Evolutionary conservation across 2,888 invertebrate genomes (phyloP), one percentile per base, ranked within the genome.

Genomic region (Pristionchus exspectatus): DNA sequence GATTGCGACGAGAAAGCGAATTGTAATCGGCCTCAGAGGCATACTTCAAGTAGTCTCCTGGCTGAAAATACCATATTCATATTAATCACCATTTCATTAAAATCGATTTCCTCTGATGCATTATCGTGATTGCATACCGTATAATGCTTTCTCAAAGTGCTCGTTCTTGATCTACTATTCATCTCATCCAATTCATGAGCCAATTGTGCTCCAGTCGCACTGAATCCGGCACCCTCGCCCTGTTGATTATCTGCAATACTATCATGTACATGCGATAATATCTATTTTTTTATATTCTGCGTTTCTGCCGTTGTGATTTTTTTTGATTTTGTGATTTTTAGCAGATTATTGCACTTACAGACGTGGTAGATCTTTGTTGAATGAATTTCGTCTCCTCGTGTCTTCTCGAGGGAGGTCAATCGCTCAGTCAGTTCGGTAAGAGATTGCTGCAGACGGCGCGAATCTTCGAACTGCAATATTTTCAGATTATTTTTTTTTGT

Each of bases 311-410:
- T 83, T 14, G 18, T 16, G 12, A n/a, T 33, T 14, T 50, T 12
- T 10, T 10, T 44, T 44, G 3, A 50, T 50, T 16, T 21, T 56
- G 10, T 21, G 0, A 56, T 30, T 27, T 72, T 21, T 24, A 30
- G 14, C 18, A 12, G 44, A 21, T 44, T 30, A 27, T 33, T 3
- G 16, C 33, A 94, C 94, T 94, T 90, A 94, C 94, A 95, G 90
- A 95, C 95, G 92, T 95, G 95, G 91, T 95, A 95, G 91, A 95
- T 95, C 91, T 95, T 95, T 7, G 95, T 95, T n/a, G 94, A 94
- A 90, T 95, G 95, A 59, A 95, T 93, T 90, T 95, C 95, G 89
- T 95, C 95, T 87, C 95, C 95, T 90, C 92, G 92, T 66, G 92
- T 92, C 88, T 93, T 93, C 90, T 94, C 94, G 33, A 95, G 91